Base-by-base conservation (phyloP, 2,113 vertebrate genomes). In the Actenoides lindsayi region DNA sequence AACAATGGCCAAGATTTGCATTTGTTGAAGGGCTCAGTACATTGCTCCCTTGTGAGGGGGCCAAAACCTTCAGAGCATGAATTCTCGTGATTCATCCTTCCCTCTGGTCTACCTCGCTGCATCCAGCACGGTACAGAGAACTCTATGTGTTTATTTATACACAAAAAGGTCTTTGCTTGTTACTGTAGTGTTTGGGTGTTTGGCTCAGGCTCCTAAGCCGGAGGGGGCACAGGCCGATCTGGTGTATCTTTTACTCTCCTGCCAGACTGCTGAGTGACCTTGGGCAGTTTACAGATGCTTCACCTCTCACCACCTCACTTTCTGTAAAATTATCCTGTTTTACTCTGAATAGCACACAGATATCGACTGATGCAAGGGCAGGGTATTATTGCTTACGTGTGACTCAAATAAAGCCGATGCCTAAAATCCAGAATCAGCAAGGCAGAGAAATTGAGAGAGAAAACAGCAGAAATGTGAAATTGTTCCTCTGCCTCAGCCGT, bases 31-130 rank as follows among this genome's bases (percentile, higher is more conserved):
- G 70, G 68, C 93, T 88, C 70, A 80, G 90, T 68, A 79, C 87
- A 96, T 90, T 74, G 82, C 90, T 96, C 87, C 20, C 12, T 82
- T 91, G 94, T 96, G 84, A 90, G 78, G 10, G 0, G 8, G 90
- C 91, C 94, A 94, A 96, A 87, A 37, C 53, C 28, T 76, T 78
- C 95, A 82, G 92, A 87, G 69, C 94, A 89, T 85, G 81, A 96
- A 85, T 94, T 90, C 81, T 84, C 91, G 77, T 74, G 87, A 95
- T 96, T 95, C 89, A 96, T 89, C 91, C 95, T 60, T 27, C 65
- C 60, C 88, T 65, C 78, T 89, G 51, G 14, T 94, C 77, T 56
- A 93, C 94, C 96, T 94, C 94, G 84, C 96, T 71, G 76, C 24
- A 71, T 56, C 79, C 91, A 94, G 73, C 62, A 11, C 0, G 60